phyloP scores from a whole-genome alignment of 2,797 vertebrate species.

The Acanthis flammea region DNA sequence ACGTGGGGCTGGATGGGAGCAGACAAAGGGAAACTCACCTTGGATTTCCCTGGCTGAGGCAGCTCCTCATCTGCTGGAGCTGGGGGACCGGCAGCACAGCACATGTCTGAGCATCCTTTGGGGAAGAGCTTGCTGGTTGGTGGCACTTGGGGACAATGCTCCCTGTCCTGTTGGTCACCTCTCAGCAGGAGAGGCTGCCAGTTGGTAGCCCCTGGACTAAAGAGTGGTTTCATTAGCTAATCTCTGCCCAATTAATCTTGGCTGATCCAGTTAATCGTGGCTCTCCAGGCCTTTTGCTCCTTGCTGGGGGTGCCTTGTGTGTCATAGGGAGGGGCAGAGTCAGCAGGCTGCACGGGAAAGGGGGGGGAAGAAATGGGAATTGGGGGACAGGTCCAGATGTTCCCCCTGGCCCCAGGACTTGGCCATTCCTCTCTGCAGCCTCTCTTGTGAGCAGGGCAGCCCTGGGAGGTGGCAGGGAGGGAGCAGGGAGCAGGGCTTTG shows the following conservation, averaged over 20 bases:
- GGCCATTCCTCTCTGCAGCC: background rate
- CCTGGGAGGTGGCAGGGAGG: background rate
- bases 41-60: background rate
- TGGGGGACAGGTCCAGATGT: background rate
- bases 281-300: background rate
- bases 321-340: background rate
- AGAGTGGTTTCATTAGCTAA: conserved; percentile 18
- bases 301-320: background rate
- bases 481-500: fast-evolving
- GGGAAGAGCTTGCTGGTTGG: background rate
- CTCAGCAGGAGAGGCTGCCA: background rate
- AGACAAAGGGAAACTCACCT: background rate
- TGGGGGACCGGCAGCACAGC: fast-evolving
- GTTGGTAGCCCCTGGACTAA: background rate
- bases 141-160: background rate
- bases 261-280: conserved; percentile 15
- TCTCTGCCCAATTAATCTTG: conserved; percentile 44
- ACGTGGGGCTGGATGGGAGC: fast-evolving
- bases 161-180: background rate
- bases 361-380: fast-evolving
- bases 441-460: background rate
- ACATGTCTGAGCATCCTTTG: background rate
- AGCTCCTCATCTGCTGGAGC: background rate
- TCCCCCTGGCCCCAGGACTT: fast-evolving
- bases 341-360: background rate